Evolutionary conservation across 2,888 invertebrate genomes (phyloP), one percentile per base, ranked within the genome.

Genomic region (Lamellibrachia columna): DNA sequence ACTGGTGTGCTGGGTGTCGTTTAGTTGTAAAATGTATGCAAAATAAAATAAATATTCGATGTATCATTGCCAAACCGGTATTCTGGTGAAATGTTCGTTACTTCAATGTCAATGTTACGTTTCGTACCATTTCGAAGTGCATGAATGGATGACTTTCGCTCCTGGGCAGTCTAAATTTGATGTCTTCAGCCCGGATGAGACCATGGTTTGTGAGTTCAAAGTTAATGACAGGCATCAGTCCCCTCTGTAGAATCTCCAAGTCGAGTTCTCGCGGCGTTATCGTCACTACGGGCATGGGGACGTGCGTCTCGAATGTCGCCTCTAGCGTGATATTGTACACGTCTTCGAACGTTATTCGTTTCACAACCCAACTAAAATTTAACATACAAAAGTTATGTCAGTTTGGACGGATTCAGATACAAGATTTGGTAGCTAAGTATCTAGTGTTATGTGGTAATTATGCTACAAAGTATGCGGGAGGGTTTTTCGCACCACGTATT

Each of bases 281-380:
- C 52, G 53, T 53, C 15, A 91, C 91, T 3, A 95, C 95, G 22
- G 95, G 95, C 94, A 95, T 94, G 8, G 95, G 95, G n/a, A 95
- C 95, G 93, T 93, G 93, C 9, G 95, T 94, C 92, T 94, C 94
- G 93, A 95, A 95, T 3, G 94, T 94, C 9, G 95, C 94, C 53
- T 95, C 94, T n/a, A 95, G 92, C 40, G 92, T 93, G 60, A 95
- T 94, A 22, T 94, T 92, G 58, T 95, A 95, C 90, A 93, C 92
- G 92, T 95, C 95, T 92, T 95, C 92, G 40, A 94, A 93, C 22
- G 93, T 93, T n/a, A 94, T 94, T 6, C 94, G 94, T 28, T 93
- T 94, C 22, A 95, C 95, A 15, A 94, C 93, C 94, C 95, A 95
- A 4, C 94, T 93, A 92, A 53, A 58, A 55, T 22, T 15, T 75